Conservation (phyloP, 2,797 vertebrate species). For the Chelmon rostratus region DNA sequence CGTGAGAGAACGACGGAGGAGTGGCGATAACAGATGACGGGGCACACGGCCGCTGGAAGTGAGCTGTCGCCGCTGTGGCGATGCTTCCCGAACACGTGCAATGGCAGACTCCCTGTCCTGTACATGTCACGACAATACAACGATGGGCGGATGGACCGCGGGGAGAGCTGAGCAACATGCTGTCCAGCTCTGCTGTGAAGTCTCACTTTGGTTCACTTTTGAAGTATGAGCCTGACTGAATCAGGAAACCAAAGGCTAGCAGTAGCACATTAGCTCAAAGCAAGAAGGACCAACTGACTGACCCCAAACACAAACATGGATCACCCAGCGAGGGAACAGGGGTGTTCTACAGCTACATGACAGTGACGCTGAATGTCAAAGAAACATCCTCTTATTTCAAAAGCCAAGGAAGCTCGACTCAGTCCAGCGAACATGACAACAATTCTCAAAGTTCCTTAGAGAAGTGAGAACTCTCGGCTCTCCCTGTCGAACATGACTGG, state of each 20-base stretch:
- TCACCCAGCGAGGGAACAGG: constrained; percentile 17
- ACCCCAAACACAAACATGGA: constrained; percentile 48
- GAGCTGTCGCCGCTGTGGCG: constrained; percentile 29
- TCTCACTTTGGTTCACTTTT: constrained; percentile 54
- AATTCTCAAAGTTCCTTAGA: neutral
- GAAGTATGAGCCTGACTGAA: constrained; percentile 45
- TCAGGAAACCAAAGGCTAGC: constrained; percentile 45
- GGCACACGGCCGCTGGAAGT: constrained; percentile 18
- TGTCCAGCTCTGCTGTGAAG: constrained; percentile 37
- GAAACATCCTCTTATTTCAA: neutral
- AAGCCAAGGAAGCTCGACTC: neutral
- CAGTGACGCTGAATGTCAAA: neutral
- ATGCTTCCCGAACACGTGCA: constrained; percentile 37
- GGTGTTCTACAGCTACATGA: neutral
- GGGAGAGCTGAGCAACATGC: constrained; percentile 44
- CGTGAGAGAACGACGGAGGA: constrained; percentile 40
- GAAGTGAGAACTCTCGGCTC: neutral
- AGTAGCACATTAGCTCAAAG: constrained; percentile 38
- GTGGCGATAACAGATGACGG: constrained; percentile 44
- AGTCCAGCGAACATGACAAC: neutral
- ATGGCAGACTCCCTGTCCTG: constrained; percentile 47
- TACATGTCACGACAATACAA: constrained; percentile 31
- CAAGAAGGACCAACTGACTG: constrained; percentile 25
- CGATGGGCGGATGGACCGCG: constrained; percentile 32
- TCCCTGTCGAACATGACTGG: neutral